phyloP scores from a whole-genome alignment of 2,797 vertebrate species.

The Sebastes miniatus region DNA sequence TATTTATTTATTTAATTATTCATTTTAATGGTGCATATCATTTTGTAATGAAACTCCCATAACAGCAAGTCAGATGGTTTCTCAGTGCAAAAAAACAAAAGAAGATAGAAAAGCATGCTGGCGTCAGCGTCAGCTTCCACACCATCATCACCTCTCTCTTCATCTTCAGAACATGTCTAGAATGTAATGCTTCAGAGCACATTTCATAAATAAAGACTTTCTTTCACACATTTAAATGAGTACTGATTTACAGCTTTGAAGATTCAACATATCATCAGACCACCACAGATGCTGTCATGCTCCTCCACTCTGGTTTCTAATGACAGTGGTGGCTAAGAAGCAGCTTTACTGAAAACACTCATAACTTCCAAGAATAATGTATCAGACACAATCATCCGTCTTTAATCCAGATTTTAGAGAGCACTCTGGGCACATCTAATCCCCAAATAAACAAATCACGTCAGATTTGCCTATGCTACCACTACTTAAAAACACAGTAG shows the following conservation, averaged over 20 bases:
- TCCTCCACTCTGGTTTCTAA: neutral
- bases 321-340: neutral
- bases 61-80: neutral
- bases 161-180: conserved; percentile 43
- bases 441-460: conserved; percentile 54
- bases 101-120: neutral
- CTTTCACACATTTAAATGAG: conserved; percentile 34
- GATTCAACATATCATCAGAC: neutral
- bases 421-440: conserved; percentile 55
- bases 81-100: neutral
- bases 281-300: neutral
- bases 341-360: conserved; percentile 7
- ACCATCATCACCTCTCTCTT: conserved; percentile 18
- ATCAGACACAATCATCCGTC: conserved; percentile 47
- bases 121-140: neutral
- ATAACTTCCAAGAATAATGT: conserved; percentile 42
- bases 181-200: conserved; percentile 65
- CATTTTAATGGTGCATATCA: neutral
- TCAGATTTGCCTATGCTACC: conserved; percentile 44
- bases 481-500: conserved; percentile 37
- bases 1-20: neutral
- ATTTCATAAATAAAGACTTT: conserved; percentile 62
- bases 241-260: conserved; percentile 3
- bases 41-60: neutral
- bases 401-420: conserved; percentile 63